Conservation (phyloP, 2,113 vertebrate species). For the Onychorhynchus coronatus region DNA sequence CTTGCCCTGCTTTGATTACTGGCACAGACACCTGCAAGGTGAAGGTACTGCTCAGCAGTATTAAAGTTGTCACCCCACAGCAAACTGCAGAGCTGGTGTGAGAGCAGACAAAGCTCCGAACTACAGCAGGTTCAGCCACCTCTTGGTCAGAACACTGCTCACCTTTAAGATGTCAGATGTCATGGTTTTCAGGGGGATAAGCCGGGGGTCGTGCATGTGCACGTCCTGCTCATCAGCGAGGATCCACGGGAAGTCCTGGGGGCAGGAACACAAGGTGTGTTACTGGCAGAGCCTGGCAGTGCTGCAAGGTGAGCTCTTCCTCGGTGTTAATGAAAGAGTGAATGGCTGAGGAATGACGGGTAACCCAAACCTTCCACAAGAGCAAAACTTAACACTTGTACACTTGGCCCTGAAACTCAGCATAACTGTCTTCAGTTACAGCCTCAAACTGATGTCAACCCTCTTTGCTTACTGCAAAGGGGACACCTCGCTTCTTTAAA, state of each 20-base stretch:
- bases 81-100: background rate
- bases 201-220: conserved; percentile 91
- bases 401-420: fast-evolving
- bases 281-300: background rate
- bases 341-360: background rate
- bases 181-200: conserved; percentile 96
- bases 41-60: background rate
- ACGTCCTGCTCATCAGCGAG: conserved; percentile 95
- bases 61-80: background rate
- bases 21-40: background rate
- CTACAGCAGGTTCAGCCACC: background rate
- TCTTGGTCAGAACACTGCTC: background rate
- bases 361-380: background rate
- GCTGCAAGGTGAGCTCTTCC: background rate
- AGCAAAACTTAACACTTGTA: background rate
- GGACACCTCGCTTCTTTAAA: background rate
- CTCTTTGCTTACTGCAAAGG: background rate
- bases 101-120: background rate
- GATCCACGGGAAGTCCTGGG: conserved; percentile 96
- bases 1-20: background rate
- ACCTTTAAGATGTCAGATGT: conserved; percentile 97
- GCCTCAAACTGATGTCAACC: background rate
- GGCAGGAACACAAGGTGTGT: background rate
- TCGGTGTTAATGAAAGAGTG: background rate
- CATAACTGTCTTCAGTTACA: background rate